Percentiles rank a stretch among this genome's conserved stretches.
Conservation (phyloP, 2,113 vertebrate genomes). For the Aix galericulata region DNA sequence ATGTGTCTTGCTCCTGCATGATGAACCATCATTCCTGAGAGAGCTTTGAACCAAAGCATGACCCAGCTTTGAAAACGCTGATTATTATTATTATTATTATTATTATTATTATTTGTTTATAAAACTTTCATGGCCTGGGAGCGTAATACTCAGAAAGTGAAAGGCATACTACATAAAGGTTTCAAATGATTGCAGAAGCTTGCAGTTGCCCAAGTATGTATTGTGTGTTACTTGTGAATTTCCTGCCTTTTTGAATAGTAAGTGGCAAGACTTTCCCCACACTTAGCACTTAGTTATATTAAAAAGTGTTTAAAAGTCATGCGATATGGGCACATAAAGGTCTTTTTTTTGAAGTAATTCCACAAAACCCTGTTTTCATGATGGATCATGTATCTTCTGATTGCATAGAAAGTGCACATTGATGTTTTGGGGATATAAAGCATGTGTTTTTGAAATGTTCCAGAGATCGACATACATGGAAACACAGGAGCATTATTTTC, state of each 20-base stretch:
- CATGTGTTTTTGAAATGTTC: not conserved
- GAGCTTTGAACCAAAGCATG: not conserved
- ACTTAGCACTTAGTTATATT: not conserved
- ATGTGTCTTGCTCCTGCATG: accelerated
- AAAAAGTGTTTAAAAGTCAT: not conserved
- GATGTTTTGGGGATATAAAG: not conserved
- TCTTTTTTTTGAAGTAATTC: not conserved
- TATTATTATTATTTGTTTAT: not conserved
- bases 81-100: not conserved
- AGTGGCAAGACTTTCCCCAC: not conserved
- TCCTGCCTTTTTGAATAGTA: not conserved
- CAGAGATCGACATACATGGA: not conserved
- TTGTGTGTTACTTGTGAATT: not conserved
- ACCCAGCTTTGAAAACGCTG: not conserved
- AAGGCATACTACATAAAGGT: not conserved
- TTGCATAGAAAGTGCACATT: not conserved
- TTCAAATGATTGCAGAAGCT: not conserved
- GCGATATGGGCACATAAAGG: not conserved
- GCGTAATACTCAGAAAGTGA: not conserved
- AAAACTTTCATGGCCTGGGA: not conserved
- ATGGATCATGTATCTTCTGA: not conserved
- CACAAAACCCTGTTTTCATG: not conserved
- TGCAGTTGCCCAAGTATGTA: not conserved
- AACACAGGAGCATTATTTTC: not conserved
- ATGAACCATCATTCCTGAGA: not conserved